These are phyloP conservation scores for Drosophila orosa DNA, from an alignment of 1,140 invertebrate genomes.

Conservation along the genomic window DNA sequence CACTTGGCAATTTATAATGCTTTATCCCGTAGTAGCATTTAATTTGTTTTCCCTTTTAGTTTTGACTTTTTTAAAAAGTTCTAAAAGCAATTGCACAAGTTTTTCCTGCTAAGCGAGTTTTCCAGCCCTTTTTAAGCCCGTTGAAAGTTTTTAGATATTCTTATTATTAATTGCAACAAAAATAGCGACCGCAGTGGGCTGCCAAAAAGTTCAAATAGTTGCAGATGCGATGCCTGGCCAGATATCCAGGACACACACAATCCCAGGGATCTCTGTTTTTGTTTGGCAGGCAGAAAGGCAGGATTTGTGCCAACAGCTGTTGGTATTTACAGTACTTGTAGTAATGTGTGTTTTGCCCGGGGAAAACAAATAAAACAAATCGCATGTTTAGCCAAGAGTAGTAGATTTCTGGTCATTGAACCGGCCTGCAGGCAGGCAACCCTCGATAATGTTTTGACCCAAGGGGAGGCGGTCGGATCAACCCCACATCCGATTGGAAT, in stretches of 20 bases:
- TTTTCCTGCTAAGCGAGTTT: conserved; percentile 28
- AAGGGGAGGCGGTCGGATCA: conserved; percentile 45
- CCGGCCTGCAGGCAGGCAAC: conserved; percentile 35
- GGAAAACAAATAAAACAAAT: conserved; percentile 80
- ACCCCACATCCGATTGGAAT: conserved; percentile 62
- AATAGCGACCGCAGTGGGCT: conserved; percentile 57
- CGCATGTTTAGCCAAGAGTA: conserved; percentile 72
- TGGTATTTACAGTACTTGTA: conserved; percentile 39
- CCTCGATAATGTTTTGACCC: conserved; percentile 21
- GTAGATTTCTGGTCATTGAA: conserved; percentile 74
- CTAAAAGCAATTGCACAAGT: conserved; percentile 65
- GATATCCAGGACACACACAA: conserved; percentile 36
- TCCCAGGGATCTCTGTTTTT: conserved; percentile 43
- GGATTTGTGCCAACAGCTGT: conserved; percentile 66
- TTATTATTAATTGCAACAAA: conserved; percentile 72
- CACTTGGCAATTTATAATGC: background rate
- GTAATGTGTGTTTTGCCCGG: conserved; percentile 11
- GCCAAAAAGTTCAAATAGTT: conserved; percentile 65
- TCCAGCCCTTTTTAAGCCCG: conserved; percentile 9
- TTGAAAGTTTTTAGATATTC: conserved; percentile 53
- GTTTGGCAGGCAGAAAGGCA: conserved; percentile 32
- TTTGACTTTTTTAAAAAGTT: conserved; percentile 68
- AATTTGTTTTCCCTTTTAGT: conserved; percentile 36
- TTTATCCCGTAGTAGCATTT: background rate
- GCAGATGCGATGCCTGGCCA: conserved; percentile 41